Conservation (phyloP, 2,797 vertebrate species). For the Phaenicophaeus curvirostris region DNA sequence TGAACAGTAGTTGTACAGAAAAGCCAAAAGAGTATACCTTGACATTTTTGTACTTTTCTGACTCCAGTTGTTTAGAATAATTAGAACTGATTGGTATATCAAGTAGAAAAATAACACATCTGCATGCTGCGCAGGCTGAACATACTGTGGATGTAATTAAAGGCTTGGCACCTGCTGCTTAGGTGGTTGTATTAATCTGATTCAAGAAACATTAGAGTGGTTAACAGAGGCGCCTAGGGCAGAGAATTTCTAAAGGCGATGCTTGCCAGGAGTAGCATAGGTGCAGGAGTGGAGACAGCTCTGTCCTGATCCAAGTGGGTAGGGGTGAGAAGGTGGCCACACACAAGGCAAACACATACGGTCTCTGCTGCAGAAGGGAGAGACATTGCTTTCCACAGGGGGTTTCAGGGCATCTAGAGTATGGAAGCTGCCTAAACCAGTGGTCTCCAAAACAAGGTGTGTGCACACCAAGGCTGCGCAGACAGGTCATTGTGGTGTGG, state of each 20-base stretch:
- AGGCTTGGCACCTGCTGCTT: not conserved
- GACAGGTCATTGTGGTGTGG: accelerated
- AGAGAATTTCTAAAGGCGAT: not conserved
- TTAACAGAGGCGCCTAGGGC: not conserved
- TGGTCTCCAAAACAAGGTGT: not conserved
- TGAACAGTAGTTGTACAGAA: not conserved
- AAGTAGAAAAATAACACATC: slow-evolving; percentile 6
- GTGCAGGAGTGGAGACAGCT: not conserved
- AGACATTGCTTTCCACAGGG: not conserved
- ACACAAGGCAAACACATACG: not conserved
- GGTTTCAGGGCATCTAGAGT: not conserved
- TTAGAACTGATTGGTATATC: not conserved
- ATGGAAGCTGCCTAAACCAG: accelerated
- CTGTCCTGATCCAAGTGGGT: accelerated
- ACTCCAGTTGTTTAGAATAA: not conserved
- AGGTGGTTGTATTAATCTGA: not conserved
- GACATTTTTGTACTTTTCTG: not conserved
- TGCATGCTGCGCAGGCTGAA: not conserved
- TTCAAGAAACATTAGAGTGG: not conserved
- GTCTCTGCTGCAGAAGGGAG: not conserved
- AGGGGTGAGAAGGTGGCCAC: not conserved
- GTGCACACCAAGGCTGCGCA: accelerated
- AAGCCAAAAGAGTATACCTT: not conserved
- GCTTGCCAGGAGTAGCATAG: not conserved
- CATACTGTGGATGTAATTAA: not conserved